These are phyloP conservation scores for Synanceia verrucosa DNA, from an alignment of 2,797 vertebrate genomes.

Conservation along the genomic window DNA sequence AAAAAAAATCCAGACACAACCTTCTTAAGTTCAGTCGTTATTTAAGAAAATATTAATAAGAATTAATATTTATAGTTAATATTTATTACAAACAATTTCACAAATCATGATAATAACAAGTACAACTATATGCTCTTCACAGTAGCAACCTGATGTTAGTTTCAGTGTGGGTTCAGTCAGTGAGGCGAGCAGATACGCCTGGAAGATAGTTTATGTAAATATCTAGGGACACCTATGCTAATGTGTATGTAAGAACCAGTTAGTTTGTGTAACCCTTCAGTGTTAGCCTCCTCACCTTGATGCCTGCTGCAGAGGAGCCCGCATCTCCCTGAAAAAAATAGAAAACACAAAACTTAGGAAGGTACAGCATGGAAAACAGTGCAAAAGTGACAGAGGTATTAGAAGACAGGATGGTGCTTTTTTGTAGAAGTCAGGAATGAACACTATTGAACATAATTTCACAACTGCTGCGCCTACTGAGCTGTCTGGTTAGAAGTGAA, in stretches of 20 bases:
- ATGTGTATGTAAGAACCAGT: neutral
- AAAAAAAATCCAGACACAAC: no score
- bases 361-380: neutral
- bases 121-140: no score
- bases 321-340: slow-evolving; percentile 88
- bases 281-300: slow-evolving; percentile 87
- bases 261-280: neutral
- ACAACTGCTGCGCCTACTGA: slow-evolving; percentile 12
- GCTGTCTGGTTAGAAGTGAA: slow-evolving; percentile 5
- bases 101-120: no score
- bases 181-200: no score
- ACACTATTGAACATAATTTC: slow-evolving; percentile 15
- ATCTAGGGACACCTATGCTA: no score
- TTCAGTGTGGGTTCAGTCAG: neutral
- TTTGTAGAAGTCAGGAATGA: slow-evolving; percentile 4
- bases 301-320: slow-evolving; percentile 96
- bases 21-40: no score
- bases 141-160: neutral
- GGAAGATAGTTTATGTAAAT: neutral
- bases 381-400: slow-evolving; percentile 1
- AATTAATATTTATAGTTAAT: no score
- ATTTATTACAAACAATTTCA: no score
- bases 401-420: neutral
- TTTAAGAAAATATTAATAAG: no score
- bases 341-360: neutral